Percentiles rank a stretch among this genome's conserved stretches.
Evolutionary conservation across 1,140 invertebrate species (phyloP).

Genomic region (Cotesia chilonis): DNA sequence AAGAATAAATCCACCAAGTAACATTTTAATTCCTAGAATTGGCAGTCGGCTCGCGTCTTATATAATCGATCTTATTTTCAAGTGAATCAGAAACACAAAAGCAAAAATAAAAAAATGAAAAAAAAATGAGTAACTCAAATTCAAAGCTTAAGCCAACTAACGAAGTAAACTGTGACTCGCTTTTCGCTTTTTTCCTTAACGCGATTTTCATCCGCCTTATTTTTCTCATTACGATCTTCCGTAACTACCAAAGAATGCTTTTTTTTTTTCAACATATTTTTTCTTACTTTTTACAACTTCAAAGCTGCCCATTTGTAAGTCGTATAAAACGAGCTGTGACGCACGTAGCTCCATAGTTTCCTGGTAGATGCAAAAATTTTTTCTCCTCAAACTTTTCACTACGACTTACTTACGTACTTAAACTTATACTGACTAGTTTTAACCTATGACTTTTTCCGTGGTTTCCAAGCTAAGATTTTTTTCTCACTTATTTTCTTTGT

Average conservation of each 20-base stretch:
- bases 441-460: slow-evolving; percentile 2
- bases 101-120: neutral
- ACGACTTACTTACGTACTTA: slow-evolving; percentile 8
- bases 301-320: slow-evolving; percentile 26
- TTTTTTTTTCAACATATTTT: slow-evolving; percentile 24
- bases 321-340: slow-evolving; percentile 31
- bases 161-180: slow-evolving; percentile 32
- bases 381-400: slow-evolving; percentile 20
- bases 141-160: slow-evolving; percentile 45
- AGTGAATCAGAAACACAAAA: slow-evolving; percentile 48
- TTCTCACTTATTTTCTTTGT: slow-evolving; percentile 6
- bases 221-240: slow-evolving; percentile 18
- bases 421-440: neutral
- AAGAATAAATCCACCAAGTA: slow-evolving; percentile 35
- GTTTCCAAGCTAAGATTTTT: slow-evolving; percentile 19
- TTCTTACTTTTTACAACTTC: slow-evolving; percentile 33
- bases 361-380: slow-evolving; percentile 44
- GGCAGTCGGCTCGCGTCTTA: slow-evolving; percentile 49
- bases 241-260: neutral
- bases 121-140: neutral
- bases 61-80: slow-evolving; percentile 60
- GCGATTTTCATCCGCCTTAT: slow-evolving; percentile 52
- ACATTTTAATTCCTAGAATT: slow-evolving; percentile 55
- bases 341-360: slow-evolving; percentile 33
- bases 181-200: slow-evolving; percentile 45